Conservation (phyloP, 2,888 invertebrate genomes). For the Andrena praecox region DNA sequence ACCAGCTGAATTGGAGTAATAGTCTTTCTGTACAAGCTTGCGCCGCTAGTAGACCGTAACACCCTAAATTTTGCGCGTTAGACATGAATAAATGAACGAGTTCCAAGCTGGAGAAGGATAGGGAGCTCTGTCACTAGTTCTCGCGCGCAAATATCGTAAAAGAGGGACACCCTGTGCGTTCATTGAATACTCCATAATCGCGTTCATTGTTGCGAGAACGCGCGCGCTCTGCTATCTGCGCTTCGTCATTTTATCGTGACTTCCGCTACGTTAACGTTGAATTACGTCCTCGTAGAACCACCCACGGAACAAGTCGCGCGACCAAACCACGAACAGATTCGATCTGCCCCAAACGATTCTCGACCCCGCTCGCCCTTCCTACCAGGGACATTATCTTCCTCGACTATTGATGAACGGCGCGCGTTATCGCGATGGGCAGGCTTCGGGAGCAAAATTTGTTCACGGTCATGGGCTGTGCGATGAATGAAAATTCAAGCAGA, state of each 20-base stretch:
- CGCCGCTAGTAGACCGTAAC: too few species aligned
- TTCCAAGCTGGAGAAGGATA: neutral
- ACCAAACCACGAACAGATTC: constrained; percentile 21
- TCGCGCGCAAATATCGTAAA: constrained; percentile 28
- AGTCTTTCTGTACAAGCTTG: too few species aligned
- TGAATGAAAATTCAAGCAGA: neutral
- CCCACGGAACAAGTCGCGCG: constrained; percentile 49
- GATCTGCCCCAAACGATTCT: constrained; percentile 20
- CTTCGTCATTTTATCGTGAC: constrained; percentile 72
- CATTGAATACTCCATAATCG: constrained; percentile 62
- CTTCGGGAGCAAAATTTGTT: neutral
- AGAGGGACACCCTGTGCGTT: constrained; percentile 34
- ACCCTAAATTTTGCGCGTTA: too few species aligned
- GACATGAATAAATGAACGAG: neutral
- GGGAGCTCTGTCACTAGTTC: neutral
- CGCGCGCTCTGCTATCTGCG: constrained; percentile 47
- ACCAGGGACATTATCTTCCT: neutral
- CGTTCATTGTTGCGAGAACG: constrained; percentile 56
- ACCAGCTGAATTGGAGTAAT: too few species aligned
- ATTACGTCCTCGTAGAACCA: constrained; percentile 65
- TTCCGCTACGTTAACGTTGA: constrained; percentile 75
- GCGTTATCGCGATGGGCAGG: constrained; percentile 4
- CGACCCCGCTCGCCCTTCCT: neutral
- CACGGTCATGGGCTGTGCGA: neutral
- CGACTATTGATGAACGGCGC: constrained; percentile 12